Evolutionary conservation across 2,888 invertebrate genomes (phyloP).

Genomic region (Heliconius aoede): DNA sequence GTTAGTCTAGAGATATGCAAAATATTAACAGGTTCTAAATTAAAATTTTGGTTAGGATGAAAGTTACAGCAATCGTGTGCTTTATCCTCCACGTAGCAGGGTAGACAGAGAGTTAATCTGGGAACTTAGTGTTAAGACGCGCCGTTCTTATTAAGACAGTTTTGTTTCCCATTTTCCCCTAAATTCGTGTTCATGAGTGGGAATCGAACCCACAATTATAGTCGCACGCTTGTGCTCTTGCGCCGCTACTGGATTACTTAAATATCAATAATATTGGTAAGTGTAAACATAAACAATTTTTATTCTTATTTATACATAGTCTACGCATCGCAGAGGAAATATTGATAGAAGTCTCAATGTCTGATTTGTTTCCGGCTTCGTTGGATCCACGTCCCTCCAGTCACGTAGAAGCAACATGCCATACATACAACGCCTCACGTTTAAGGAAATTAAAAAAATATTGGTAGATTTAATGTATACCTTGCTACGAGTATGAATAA

Average conservation of each 20-base stretch:
- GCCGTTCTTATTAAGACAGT: too few species aligned
- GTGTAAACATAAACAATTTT: neutral
- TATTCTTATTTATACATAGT: neutral
- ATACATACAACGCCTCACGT: neutral
- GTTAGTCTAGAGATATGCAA: neutral
- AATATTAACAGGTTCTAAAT: neutral
- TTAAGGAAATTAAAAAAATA: constrained; percentile 16
- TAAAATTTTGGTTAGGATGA: too few species aligned
- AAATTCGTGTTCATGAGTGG: neutral
- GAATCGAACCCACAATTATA: too few species aligned
- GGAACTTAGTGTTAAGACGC: neutral
- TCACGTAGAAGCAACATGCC: constrained; percentile 14
- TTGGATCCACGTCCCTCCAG: constrained; percentile 17
- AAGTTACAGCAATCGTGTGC: too few species aligned
- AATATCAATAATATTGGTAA: too few species aligned
- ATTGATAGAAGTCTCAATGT: constrained; percentile 7
- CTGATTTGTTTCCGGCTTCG: constrained; percentile 18
- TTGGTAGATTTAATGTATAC: neutral
- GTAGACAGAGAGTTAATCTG: neutral
- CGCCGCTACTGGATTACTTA: too few species aligned
- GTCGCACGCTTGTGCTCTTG: too few species aligned
- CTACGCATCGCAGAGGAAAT: neutral
- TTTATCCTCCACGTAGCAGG: neutral
- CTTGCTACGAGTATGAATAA: too few species aligned
- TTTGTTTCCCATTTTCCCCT: neutral